These are phyloP conservation scores for Macrophya alboannulata DNA, from an alignment of 2,888 invertebrate species.

Conservation along the genomic window DNA sequence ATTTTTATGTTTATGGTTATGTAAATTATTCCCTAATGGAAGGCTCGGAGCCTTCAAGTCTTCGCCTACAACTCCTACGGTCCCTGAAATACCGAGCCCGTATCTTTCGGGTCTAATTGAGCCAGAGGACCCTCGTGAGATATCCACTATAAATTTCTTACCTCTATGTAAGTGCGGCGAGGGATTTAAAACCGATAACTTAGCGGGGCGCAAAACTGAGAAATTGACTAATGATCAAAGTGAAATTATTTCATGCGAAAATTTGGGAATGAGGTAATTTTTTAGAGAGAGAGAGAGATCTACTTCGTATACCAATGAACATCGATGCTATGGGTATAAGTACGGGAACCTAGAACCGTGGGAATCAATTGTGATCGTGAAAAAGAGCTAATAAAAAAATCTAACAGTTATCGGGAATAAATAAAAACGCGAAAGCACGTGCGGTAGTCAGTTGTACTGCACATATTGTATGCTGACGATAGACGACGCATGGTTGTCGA, in stretches of 20 bases:
- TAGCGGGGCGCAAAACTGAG: not conserved
- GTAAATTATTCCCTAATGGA: conserved; percentile 69
- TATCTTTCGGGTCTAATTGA: conserved; percentile 43
- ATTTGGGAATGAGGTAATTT: not conserved
- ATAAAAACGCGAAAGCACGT: not conserved
- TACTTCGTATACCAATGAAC: not conserved
- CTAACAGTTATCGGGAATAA: not conserved
- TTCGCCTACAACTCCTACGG: not conserved
- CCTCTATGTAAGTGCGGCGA: not conserved
- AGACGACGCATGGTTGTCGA: not conserved
- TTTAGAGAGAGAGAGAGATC: too few relatives aligned
- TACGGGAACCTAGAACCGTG: not conserved
- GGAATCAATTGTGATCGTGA: conserved; percentile 27
- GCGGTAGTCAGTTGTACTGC: conserved; percentile 5
- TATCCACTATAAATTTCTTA: conserved; percentile 36
- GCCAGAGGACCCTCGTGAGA: conserved; percentile 11
- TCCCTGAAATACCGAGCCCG: not conserved
- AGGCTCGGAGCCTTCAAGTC: conserved; percentile 53
- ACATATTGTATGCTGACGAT: not conserved
- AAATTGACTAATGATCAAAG: not conserved
- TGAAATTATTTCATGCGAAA: not conserved
- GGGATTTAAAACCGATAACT: conserved; percentile 17
- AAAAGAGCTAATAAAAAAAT: not conserved
- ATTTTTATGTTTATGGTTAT: conserved; percentile 71
- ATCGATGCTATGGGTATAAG: not conserved